A percentile compares a stretch with the other conserved stretches of the same genome.
Conservation (phyloP, 2,113 vertebrate species). For the Entelurus aequoreus region DNA sequence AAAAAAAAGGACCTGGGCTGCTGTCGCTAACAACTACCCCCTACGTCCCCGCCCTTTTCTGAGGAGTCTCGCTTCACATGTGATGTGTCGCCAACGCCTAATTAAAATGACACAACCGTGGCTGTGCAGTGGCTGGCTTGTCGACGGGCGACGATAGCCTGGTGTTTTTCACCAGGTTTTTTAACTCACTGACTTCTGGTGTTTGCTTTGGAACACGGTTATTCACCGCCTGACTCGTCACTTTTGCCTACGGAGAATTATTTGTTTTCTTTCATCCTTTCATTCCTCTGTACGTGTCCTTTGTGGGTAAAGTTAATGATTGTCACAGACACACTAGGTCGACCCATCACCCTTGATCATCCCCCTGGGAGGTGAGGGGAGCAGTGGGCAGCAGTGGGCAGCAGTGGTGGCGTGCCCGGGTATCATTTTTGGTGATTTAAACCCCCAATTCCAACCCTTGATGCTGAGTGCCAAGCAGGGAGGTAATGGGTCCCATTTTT, state of each 20-base stretch:
- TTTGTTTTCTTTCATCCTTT: too few relatives aligned
- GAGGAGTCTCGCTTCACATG: slow-evolving; percentile 43
- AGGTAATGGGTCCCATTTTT: too few relatives aligned
- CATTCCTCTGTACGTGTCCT: not conserved
- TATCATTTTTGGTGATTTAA: too few relatives aligned
- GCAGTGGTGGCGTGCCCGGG: too few relatives aligned
- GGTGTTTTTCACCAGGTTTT: not conserved
- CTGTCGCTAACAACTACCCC: slow-evolving; percentile 50
- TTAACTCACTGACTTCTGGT: not conserved
- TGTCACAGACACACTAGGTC: too few relatives aligned
- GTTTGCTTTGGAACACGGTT: too few relatives aligned
- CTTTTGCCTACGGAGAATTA: not conserved
- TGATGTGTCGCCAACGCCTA: slow-evolving; percentile 51
- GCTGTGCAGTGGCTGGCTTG: slow-evolving; percentile 36
- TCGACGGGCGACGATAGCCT: not conserved
- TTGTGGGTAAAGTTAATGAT: too few relatives aligned
- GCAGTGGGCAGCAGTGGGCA: too few relatives aligned
- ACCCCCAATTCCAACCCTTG: too few relatives aligned
- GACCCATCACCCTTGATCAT: too few relatives aligned
- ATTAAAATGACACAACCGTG: slow-evolving; percentile 65
- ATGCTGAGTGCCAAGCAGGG: too few relatives aligned
- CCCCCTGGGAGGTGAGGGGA: too few relatives aligned
- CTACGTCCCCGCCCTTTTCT: slow-evolving; percentile 5
- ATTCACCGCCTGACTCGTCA: not conserved
- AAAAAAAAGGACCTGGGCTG: slow-evolving; percentile 31